Percentiles rank a stretch among this genome's conserved stretches.
phyloP scores from a whole-genome alignment of 2,113 vertebrate genomes.

The Chaetops frenatus region DNA sequence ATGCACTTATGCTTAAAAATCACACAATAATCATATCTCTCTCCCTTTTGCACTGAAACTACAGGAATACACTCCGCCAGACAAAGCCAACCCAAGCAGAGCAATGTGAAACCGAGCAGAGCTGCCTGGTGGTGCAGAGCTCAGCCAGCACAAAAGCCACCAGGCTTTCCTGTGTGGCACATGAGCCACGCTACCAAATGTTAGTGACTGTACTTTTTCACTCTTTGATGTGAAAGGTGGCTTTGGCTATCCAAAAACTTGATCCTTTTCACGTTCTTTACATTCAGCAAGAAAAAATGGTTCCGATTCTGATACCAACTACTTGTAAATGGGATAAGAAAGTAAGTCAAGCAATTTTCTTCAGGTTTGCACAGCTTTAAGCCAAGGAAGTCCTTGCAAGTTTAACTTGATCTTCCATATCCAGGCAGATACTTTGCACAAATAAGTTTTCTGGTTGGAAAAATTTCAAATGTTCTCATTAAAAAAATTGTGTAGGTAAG shows the following conservation, averaged over 20 bases:
- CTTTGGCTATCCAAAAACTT: neutral
- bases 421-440: neutral
- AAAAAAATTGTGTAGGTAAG: neutral
- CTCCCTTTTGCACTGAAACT: neutral
- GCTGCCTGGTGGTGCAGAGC: too few relatives aligned
- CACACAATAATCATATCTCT: neutral
- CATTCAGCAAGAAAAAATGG: neutral
- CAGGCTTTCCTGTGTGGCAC: too few relatives aligned
- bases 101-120: neutral
- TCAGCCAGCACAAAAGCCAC: neutral
- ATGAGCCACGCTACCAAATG: accelerated
- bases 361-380: neutral
- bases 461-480: neutral
- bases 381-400: neutral
- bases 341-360: neutral
- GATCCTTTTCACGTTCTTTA: neutral
- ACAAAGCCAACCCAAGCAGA: neutral
- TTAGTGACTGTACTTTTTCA: neutral
- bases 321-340: neutral
- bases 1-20: neutral
- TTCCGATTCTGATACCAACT: neutral
- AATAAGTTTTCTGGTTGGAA: neutral
- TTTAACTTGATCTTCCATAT: neutral
- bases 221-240: neutral
- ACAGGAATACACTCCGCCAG: neutral